Evolutionary conservation across 2,888 invertebrate species (phyloP), one percentile per base, ranked within the genome.

Genomic region (Aphidius colemani): DNA sequence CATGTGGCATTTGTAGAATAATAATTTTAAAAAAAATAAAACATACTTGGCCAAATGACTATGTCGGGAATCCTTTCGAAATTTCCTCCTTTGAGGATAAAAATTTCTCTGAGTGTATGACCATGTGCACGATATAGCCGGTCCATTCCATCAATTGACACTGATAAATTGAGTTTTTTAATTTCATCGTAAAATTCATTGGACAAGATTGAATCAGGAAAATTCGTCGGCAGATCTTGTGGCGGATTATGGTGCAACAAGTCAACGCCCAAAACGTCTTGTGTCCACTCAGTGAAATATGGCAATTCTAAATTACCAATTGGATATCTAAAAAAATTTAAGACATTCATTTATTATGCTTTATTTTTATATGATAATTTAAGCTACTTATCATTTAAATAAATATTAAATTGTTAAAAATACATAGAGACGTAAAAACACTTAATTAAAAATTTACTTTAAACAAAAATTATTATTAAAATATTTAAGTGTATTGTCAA

Each of bases 41-140:
- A 79, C 84, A 79, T 80, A 88, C 88, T 88, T 50, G 98, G 98
- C 98, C 98, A 99, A 1, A 95, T 85, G 0, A 98, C 92, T 10
- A 98, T 82, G 77, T 99, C 99, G 3, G 98, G 98, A 77, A 98
- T 93, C 72, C 97, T 87, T 63, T 88, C 86, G 74, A 94, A 92
- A 53, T 80, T 83, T 66, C 93, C 92, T 61, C 87, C 85, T 73
- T 94, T 86, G 62, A 98, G 82, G 10, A 87, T 85, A 71, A 90
- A 90, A 68, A 99, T 92, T 77, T 98, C 98, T 71, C 93, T 89
- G 57, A 98, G 83, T 0, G 96, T 95, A 82, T 98, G 98, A 0
- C 97, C 97, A 80, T 97, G 97, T 0, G 95, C 91, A 66, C 97
- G 86, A 70, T 95, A 88, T 65, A 97, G 83, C 50, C 98, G 85